phyloP scores from a whole-genome alignment of 2,113 vertebrate genomes.

The Calcarius ornatus region DNA sequence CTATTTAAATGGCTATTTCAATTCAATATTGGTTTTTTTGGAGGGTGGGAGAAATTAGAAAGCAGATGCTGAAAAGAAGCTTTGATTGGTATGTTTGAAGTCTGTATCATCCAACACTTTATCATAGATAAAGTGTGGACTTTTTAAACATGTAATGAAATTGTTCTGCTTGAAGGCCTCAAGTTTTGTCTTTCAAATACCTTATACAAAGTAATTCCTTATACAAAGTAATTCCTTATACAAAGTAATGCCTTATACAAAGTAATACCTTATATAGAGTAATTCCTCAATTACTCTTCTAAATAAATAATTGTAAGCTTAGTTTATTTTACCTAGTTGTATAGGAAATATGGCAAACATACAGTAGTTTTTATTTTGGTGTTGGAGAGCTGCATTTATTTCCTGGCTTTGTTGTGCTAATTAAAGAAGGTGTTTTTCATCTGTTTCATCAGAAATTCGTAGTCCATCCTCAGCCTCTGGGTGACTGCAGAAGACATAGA shows the following conservation, averaged over 20 bases:
- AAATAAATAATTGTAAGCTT: background rate
- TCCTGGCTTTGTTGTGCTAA: background rate
- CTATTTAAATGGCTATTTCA: background rate
- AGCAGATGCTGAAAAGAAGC: background rate
- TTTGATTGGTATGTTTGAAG: background rate
- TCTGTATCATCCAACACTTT: background rate
- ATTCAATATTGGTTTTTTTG: background rate
- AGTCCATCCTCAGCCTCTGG: constrained; percentile 38
- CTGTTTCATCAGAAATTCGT: constrained; percentile 49
- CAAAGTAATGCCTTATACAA: too few species aligned
- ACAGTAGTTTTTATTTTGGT: background rate
- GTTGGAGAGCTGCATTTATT: background rate
- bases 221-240: background rate
- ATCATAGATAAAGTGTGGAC: background rate
- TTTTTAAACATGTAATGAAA: background rate
- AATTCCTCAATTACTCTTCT: background rate
- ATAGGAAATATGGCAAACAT: background rate
- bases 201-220: background rate
- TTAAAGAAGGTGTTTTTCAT: constrained; percentile 43
- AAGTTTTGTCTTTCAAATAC: background rate
- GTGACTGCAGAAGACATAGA: constrained; percentile 48
- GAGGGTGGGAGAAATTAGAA: background rate
- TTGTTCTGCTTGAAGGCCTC: background rate
- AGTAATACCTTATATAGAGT: background rate
- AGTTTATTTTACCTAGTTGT: background rate